Percentiles rank a stretch among this genome's conserved stretches.
Conservation (phyloP, 2,113 vertebrate species). For the Athene cunicularia region DNA sequence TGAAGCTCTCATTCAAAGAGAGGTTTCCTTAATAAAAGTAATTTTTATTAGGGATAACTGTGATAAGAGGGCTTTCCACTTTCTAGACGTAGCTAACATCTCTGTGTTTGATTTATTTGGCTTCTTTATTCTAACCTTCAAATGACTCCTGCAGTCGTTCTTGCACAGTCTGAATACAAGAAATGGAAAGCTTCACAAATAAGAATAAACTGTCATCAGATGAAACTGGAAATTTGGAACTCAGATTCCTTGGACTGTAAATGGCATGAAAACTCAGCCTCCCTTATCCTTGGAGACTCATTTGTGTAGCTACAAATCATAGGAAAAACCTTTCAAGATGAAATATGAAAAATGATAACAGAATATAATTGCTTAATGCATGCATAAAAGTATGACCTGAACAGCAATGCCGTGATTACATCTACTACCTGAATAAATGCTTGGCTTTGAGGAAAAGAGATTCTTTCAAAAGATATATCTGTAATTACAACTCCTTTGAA, state of each 20-base stretch:
- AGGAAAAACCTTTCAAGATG: neutral
- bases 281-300: neutral
- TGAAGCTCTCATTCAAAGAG: neutral
- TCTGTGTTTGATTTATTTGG: neutral
- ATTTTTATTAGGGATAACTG: neutral
- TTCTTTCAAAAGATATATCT: neutral
- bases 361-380: slow-evolving; percentile 28
- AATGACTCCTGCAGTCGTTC: neutral
- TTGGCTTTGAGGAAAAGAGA: neutral
- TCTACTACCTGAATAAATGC: neutral
- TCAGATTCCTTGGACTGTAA: neutral
- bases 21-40: neutral
- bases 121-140: slow-evolving; percentile 15
- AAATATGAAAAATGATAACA: neutral
- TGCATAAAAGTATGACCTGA: neutral
- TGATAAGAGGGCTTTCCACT: neutral
- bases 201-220: neutral
- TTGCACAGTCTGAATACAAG: neutral
- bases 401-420: neutral
- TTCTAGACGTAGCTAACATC: neutral
- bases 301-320: neutral
- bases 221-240: slow-evolving; percentile 18
- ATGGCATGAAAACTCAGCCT: neutral
- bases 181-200: neutral
- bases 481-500: slow-evolving; percentile 30